phyloP scores from a whole-genome alignment of 2,888 invertebrate species.

The Netelia melanura region DNA sequence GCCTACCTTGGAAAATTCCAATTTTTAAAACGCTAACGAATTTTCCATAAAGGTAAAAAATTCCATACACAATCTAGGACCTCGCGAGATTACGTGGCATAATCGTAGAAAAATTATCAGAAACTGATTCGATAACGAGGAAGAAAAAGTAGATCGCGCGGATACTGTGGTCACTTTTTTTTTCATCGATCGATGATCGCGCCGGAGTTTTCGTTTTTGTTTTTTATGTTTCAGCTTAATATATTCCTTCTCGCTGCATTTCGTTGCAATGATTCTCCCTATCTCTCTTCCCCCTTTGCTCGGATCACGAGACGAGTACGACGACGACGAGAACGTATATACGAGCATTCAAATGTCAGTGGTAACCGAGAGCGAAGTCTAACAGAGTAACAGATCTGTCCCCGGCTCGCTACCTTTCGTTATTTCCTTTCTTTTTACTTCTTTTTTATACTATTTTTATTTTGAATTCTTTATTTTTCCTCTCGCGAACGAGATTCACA shows the following conservation, averaged over 20 bases:
- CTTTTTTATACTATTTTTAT: not conserved
- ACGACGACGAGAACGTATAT: conserved; percentile 53
- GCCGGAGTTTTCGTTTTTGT: not conserved
- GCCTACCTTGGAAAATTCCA: not conserved
- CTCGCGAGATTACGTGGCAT: not conserved
- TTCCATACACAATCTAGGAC: not conserved
- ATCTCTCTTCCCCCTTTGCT: conserved; percentile 45
- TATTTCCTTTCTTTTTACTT: conserved; percentile 18
- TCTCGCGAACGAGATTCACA: conserved; percentile 44
- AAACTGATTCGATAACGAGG: not conserved
- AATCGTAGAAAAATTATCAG: not conserved
- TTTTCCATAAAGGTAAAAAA: not conserved
- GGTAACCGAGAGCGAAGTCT: conserved; percentile 77
- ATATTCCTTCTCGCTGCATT: conserved; percentile 72
- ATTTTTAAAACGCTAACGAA: not conserved
- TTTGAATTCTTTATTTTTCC: conserved; percentile 12
- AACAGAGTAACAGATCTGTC: conserved; percentile 83
- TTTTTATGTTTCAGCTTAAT: conserved; percentile 50
- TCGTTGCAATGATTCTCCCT: conserved; percentile 60
- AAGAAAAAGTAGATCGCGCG: not conserved
- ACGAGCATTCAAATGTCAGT: conserved; percentile 83
- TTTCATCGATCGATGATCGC: conserved; percentile 1
- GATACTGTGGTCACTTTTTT: not conserved
- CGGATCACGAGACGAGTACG: conserved; percentile 53
- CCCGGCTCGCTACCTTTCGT: conserved; percentile 62